Conservation (phyloP, 2,113 vertebrate genomes). For the Taxidea taxus region DNA sequence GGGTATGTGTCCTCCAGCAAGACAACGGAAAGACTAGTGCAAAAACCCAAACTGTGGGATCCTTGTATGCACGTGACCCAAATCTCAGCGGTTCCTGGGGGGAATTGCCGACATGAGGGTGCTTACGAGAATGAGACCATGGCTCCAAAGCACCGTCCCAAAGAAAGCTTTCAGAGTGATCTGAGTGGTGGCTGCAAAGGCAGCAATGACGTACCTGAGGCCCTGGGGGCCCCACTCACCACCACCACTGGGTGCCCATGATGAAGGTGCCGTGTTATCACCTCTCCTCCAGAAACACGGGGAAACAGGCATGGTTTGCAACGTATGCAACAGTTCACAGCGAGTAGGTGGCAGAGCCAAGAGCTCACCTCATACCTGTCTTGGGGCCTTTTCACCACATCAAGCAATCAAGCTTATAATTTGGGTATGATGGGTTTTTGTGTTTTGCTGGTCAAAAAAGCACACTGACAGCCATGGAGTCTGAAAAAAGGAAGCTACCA, state of each 20-base stretch:
- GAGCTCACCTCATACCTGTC: not conserved
- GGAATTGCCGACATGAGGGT: accelerated
- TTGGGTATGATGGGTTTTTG: accelerated
- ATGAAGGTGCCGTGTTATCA: accelerated
- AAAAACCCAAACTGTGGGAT: accelerated
- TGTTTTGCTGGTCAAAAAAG: not conserved
- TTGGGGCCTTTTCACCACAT: accelerated
- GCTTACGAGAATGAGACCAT: accelerated
- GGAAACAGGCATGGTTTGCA: accelerated
- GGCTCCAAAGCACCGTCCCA: accelerated
- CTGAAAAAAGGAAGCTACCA: not conserved
- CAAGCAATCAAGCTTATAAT: not conserved
- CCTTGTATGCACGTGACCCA: accelerated
- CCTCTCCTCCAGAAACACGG: accelerated
- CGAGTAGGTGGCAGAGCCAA: accelerated
- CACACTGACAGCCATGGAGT: not conserved
- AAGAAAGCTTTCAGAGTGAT: accelerated
- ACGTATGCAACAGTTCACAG: accelerated
- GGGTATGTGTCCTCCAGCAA: accelerated
- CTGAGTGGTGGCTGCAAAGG: accelerated
- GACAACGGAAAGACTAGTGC: accelerated
- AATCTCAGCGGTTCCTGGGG: not conserved
- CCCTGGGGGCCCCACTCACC: accelerated
- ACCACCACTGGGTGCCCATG: accelerated
- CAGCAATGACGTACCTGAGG: accelerated